phyloP scores from a whole-genome alignment of 2,113 vertebrate genomes.

The Phylloscopus whistleri region DNA sequence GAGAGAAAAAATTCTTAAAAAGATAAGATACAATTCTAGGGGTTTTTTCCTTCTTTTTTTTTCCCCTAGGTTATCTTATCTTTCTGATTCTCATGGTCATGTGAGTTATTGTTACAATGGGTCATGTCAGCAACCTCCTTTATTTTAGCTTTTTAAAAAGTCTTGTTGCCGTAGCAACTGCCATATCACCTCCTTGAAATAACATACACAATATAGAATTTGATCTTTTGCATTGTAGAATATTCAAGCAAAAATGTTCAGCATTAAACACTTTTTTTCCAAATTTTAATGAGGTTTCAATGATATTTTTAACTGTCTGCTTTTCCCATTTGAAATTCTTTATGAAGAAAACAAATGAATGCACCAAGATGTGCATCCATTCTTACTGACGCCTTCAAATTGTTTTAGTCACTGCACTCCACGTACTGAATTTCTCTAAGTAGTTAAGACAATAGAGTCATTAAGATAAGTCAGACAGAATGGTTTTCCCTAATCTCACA shows the following conservation, averaged over 20 bases:
- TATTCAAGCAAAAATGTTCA: background rate
- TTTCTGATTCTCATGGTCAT: background rate
- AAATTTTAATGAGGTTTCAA: background rate
- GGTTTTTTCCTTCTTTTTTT: background rate
- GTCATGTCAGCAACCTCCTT: background rate
- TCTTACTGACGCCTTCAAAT: background rate
- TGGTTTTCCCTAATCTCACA: background rate
- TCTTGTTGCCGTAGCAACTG: background rate
- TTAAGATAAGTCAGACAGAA: background rate
- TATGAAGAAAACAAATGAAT: background rate
- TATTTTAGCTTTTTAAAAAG: background rate
- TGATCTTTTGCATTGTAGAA: conserved; percentile 25
- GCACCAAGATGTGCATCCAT: background rate
- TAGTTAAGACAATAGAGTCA: background rate
- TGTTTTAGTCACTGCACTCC: background rate
- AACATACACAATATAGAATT: background rate
- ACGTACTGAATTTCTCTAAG: background rate
- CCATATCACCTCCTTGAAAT: conserved; percentile 30
- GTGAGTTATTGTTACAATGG: background rate
- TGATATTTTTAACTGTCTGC: background rate
- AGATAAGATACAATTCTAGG: background rate
- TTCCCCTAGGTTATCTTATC: background rate
- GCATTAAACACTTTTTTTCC: background rate
- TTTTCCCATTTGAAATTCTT: background rate
- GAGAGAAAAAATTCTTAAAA: background rate